These are phyloP conservation scores for Thalassarche chlororhynchos DNA, from an alignment of 2,113 vertebrate species.

Conservation along the genomic window DNA sequence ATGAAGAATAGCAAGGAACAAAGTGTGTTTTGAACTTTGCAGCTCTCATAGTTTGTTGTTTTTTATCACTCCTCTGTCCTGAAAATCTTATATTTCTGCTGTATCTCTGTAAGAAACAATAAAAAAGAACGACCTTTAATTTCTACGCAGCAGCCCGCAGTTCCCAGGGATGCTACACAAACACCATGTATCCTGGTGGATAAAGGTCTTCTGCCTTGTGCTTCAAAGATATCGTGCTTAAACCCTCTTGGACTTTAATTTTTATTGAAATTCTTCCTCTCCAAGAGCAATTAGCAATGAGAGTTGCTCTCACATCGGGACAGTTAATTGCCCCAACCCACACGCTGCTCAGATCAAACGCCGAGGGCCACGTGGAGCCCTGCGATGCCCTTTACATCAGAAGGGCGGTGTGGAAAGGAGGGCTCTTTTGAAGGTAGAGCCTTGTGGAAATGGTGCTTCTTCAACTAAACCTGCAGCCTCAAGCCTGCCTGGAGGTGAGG, in stretches of 20 bases:
- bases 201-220: not conserved
- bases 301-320: not conserved
- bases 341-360: not conserved
- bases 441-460: not conserved
- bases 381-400: not conserved
- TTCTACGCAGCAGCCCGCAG: not conserved
- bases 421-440: not conserved
- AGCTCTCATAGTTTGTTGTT: not conserved
- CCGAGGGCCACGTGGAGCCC: not conserved
- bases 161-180: not conserved
- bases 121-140: constrained; percentile 10
- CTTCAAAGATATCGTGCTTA: not conserved
- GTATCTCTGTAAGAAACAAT: not conserved
- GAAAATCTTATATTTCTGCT: not conserved
- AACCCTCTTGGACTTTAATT: not conserved
- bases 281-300: not conserved
- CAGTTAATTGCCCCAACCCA: not conserved
- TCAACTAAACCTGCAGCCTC: not conserved
- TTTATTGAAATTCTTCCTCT: not conserved
- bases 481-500: not conserved
- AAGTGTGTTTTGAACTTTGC: not conserved
- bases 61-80: not conserved
- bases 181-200: not conserved
- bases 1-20: not conserved
- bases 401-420: not conserved